Conservation (phyloP, 1,140 invertebrate species). For the Liolophura sinensis region DNA sequence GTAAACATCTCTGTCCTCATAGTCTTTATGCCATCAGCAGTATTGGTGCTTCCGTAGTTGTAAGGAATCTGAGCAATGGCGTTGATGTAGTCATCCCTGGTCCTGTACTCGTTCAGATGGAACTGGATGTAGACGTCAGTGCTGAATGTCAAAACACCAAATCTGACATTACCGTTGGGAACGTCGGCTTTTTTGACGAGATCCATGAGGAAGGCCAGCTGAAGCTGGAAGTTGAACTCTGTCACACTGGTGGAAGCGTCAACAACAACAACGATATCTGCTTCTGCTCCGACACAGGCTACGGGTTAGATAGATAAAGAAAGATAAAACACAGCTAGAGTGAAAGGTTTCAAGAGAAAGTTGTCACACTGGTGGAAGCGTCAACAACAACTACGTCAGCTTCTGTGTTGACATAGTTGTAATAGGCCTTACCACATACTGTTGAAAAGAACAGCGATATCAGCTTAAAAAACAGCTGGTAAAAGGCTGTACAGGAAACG, state of each 20-base stretch:
- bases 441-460: too few relatives aligned
- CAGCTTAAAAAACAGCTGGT: too few relatives aligned
- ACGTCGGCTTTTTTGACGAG: conserved; percentile 29
- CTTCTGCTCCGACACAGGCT: conserved; percentile 21
- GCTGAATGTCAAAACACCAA: conserved; percentile 36
- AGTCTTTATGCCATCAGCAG: conserved; percentile 20
- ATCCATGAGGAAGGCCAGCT: conserved; percentile 31
- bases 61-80: conserved; percentile 27
- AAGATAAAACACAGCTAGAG: too few relatives aligned
- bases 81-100: conserved; percentile 18
- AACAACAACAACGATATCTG: conserved; percentile 40
- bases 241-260: conserved; percentile 38
- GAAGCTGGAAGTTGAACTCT: conserved; percentile 29
- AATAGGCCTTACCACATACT: too few relatives aligned
- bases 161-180: conserved; percentile 28
- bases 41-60: conserved; percentile 30
- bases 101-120: conserved; percentile 28
- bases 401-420: too few relatives aligned
- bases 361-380: conserved; percentile 42
- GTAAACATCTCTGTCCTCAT: conserved; percentile 36
- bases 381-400: conserved; percentile 42
- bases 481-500: too few relatives aligned
- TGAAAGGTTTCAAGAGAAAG: too few relatives aligned
- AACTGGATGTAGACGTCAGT: conserved; percentile 28
- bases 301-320: neutral